Percentiles rank a stretch among this genome's conserved stretches.
Evolutionary conservation across 2,113 vertebrate genomes (phyloP).

Genomic region (Octodon degus): DNA sequence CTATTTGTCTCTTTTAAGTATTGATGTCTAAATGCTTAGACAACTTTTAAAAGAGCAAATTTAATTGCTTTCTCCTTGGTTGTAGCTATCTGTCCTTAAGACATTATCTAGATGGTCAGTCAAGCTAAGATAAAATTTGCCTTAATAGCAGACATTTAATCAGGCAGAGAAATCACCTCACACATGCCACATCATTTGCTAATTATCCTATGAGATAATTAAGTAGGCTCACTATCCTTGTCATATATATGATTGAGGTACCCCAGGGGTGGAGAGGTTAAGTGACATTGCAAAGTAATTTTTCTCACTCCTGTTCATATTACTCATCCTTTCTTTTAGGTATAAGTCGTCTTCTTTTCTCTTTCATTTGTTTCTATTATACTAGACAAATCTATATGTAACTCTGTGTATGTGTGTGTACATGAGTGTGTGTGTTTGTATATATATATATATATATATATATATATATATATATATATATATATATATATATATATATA

Average conservation of each 20-base stretch:
- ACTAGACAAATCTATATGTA: not conserved
- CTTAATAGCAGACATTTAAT: not conserved
- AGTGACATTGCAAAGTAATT: not conserved
- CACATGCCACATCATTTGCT: not conserved
- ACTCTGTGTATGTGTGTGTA: not conserved
- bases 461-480: too few relatives aligned
- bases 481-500: too few relatives aligned
- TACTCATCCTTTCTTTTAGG: not conserved
- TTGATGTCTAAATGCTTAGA: not conserved
- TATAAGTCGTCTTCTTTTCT: not conserved
- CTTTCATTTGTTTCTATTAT: not conserved
- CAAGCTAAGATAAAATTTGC: constrained; percentile 18
- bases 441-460: too few relatives aligned
- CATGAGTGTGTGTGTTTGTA: not conserved
- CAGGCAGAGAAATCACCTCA: not conserved
- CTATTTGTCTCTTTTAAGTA: not conserved
- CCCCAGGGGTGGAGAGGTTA: not conserved
- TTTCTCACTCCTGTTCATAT: not conserved
- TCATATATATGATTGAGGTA: not conserved
- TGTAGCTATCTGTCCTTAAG: not conserved
- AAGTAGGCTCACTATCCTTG: not conserved
- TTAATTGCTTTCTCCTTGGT: not conserved
- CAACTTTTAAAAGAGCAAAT: constrained; percentile 8
- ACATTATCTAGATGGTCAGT: not conserved
- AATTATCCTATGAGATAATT: not conserved